Evolutionary conservation across 2,888 invertebrate genomes (phyloP).

Genomic region (Chymomyza amoena): DNA sequence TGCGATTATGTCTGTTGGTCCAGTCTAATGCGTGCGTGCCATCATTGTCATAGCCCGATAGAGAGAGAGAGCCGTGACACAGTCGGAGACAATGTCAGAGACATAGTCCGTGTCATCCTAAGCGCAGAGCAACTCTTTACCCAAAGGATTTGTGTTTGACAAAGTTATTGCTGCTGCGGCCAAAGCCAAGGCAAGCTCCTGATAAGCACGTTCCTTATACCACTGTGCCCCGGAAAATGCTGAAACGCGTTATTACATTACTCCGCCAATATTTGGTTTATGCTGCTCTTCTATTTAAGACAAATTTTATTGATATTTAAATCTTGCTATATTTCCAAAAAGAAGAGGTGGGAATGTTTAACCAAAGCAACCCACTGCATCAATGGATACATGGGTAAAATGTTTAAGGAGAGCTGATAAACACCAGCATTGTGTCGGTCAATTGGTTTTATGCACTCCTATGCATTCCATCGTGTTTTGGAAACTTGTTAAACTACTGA

Average conservation of each 20-base stretch:
- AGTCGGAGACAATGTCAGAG: not conserved
- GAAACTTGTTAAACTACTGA: no score
- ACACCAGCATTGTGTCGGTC: no score
- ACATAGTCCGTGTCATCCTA: not conserved
- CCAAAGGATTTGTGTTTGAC: conserved; percentile 68
- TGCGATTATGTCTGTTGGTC: conserved; percentile 65
- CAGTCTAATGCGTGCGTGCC: conserved; percentile 2
- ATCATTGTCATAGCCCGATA: not conserved
- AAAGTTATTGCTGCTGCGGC: conserved; percentile 51
- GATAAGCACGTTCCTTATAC: conserved; percentile 34
- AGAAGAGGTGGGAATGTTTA: no score
- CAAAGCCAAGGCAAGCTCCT: not conserved
- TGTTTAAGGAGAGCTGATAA: no score
- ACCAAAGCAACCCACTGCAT: no score
- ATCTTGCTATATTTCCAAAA: not conserved
- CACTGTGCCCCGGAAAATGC: not conserved
- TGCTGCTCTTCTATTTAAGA: not conserved
- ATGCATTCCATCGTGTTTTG: no score
- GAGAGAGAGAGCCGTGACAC: not conserved
- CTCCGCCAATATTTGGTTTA: conserved; percentile 5
- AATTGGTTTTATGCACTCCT: no score
- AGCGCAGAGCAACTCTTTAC: conserved; percentile 54
- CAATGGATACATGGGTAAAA: no score
- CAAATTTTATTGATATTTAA: conserved; percentile 1
- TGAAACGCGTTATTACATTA: conserved; percentile 6